Conservation (phyloP, 2,888 invertebrate genomes). For the Cataglyphis albicans region DNA sequence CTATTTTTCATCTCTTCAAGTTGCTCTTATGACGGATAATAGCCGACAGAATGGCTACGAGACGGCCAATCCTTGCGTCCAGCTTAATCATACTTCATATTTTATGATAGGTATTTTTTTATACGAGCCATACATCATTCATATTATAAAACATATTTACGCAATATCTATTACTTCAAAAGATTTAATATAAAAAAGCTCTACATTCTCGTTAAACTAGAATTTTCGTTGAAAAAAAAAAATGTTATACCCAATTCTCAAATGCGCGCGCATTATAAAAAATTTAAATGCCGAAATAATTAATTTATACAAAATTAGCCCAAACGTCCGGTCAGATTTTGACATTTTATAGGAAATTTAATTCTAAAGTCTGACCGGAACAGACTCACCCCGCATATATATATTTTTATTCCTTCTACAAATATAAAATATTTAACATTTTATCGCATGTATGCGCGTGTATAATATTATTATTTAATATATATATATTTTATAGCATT, state of each 20-base stretch:
- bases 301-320: background rate
- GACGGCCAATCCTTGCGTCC: conserved; percentile 43
- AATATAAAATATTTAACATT: conserved; percentile 9
- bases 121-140: background rate
- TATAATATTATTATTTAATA: conserved; percentile 25
- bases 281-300: background rate
- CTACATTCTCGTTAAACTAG: background rate
- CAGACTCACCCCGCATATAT: too few relatives aligned
- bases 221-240: background rate
- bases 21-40: conserved; percentile 73
- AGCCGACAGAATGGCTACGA: conserved; percentile 56
- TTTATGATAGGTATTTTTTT: conserved; percentile 39
- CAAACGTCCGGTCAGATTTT: too few relatives aligned
- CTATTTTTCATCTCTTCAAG: conserved; percentile 81
- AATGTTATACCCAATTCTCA: background rate
- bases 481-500: background rate
- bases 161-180: background rate
- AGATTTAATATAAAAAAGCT: background rate
- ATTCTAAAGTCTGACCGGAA: too few relatives aligned
- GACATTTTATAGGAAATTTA: too few relatives aligned
- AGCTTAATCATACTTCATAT: conserved; percentile 49
- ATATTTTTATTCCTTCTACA: background rate
- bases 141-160: background rate
- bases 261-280: background rate
- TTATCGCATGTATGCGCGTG: background rate